These are phyloP conservation scores for Drosophila barbarae DNA, from an alignment of 2,888 invertebrate species.

Conservation along the genomic window DNA sequence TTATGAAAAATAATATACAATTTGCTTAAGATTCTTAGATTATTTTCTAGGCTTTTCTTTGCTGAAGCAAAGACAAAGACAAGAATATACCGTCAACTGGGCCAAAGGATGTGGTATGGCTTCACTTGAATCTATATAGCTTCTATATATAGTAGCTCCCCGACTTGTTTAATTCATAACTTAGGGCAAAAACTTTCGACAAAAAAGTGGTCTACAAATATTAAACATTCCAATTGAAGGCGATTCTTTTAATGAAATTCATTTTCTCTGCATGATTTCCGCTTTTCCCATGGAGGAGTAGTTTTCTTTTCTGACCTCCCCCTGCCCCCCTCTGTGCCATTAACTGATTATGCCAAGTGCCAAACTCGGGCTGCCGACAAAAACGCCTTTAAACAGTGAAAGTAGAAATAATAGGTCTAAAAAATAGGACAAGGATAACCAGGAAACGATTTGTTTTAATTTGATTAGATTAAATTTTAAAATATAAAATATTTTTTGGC, in stretches of 20 bases:
- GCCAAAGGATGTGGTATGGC: no score
- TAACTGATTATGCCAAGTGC: constrained; percentile 15
- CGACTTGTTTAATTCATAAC: constrained; percentile 1
- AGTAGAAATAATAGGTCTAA: no score
- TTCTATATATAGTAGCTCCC: no score
- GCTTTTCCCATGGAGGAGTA: background rate
- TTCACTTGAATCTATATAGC: no score
- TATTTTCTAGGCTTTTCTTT: no score
- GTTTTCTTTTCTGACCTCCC: background rate
- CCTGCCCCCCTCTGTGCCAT: background rate
- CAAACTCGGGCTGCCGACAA: constrained; percentile 3
- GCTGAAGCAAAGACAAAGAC: no score
- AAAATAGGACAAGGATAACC: background rate
- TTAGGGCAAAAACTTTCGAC: background rate
- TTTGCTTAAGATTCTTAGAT: background rate
- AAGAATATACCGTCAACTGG: no score
- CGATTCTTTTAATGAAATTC: constrained; percentile 9
- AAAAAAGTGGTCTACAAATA: background rate
- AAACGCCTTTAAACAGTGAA: background rate
- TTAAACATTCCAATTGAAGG: constrained; percentile 7
- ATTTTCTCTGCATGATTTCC: constrained; percentile 7
- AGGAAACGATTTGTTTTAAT: background rate
- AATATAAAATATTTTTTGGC: background rate
- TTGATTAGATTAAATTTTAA: background rate
- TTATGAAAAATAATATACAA: background rate